Evolutionary conservation across 2,797 vertebrate species (phyloP), one percentile per base, ranked within the genome.

Genomic region (Epinephelus awoara): DNA sequence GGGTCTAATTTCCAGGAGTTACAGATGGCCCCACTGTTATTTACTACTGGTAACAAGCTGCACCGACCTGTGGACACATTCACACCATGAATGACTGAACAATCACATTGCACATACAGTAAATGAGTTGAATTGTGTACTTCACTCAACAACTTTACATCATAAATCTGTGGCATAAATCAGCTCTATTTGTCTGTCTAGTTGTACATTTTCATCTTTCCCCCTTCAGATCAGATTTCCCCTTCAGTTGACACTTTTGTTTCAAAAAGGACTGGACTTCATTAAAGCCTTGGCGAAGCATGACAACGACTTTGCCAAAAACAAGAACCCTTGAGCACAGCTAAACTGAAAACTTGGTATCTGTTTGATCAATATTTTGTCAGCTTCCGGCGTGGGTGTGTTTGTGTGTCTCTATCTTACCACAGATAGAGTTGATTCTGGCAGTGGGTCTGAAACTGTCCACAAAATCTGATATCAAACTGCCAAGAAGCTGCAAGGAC

Each of bases 1-100:
- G 98, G 98, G 89, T 99, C 98, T 89, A 99, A 89, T 78, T 99
- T 99, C 98, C 98, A 99, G 0, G 98, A 99, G 92, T 99, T 99
- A 89, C 98, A 99, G 91, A 99, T 99, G 65, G 98, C 98, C 0
- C 98, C 98, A 0, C 98, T 99, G 91, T 99, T 99, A 93, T 99
- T 99, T 76, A 99, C 98, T 68, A 99, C 98, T 4, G 98, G 98
- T 67, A 99, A 95, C 79, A 99, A 96, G 91, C 97, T 99, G 89
- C 98, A 99, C 47, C 98, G 96, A 68, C 98, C 98, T 99, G 89
- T 10, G 0, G 9, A 70, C 34, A 78, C 72, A 75, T 5, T 15
- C 3, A 55, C 1, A 46, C 19, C 57, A 11, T 9, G 61, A 67
- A 23, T 34, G 0, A 50, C 34, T 67, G 0, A 29, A 75, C 17